phyloP scores from a whole-genome alignment of 64 coral and sea anemone species.

The Pocillopora damicornis region DNA sequence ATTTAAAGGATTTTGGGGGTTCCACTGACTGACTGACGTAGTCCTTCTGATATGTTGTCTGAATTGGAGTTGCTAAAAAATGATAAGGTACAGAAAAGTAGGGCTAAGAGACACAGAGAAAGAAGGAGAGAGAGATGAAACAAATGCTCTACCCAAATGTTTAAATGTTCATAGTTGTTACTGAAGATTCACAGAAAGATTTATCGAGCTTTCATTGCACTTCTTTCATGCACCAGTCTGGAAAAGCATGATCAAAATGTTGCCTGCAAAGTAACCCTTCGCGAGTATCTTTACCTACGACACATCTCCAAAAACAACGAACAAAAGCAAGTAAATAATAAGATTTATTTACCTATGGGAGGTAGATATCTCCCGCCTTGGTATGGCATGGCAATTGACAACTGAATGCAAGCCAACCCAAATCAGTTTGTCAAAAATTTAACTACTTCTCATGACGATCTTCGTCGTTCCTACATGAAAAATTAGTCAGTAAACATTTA shows the following conservation, averaged over 20 bases:
- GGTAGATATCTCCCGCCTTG: constrained; percentile 52
- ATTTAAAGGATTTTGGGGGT: constrained; percentile 42
- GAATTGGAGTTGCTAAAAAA: constrained; percentile 37
- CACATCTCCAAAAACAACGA: too few species aligned
- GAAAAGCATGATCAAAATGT: too few species aligned
- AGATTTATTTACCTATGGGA: constrained; percentile 42
- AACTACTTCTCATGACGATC: background rate
- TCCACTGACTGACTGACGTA: constrained; percentile 23
- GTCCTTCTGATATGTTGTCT: constrained; percentile 46
- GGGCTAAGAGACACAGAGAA: background rate
- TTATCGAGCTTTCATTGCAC: too few species aligned
- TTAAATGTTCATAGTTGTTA: too few species aligned
- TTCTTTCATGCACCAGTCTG: too few species aligned
- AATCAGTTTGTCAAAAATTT: background rate
- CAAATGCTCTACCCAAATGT: background rate
- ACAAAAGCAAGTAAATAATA: background rate
- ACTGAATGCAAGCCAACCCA: background rate
- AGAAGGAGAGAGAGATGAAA: background rate
- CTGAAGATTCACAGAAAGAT: too few species aligned
- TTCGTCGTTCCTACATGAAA: background rate
- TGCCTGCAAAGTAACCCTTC: too few species aligned
- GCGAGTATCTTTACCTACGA: too few species aligned
- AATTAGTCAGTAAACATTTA: background rate
- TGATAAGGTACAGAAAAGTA: background rate
- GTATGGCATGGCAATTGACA: constrained; percentile 40